Base-by-base conservation (phyloP, 2,113 vertebrate species). In the Acinonyx jubatus region DNA sequence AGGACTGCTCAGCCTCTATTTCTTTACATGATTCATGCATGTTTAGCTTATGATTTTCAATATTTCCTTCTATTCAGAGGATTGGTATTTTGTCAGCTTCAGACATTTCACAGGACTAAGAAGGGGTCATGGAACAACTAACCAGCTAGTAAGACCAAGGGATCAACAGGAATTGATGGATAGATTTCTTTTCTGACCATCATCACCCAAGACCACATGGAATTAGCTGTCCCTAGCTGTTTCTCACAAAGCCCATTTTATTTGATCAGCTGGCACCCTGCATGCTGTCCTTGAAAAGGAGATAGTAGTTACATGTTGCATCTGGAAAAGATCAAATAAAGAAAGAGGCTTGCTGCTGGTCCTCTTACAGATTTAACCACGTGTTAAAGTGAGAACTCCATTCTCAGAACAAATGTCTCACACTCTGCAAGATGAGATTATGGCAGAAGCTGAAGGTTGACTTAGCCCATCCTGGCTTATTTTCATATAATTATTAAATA, bases 301-400 rank as follows among this genome's bases (percentile, higher is more conserved):
- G 94, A 86, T 82, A 83, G 82, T 50, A 45, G 52, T 78, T 82
- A 41, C 61, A 50, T 21, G 38, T 45, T 92, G 31, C 96, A 97
- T 96, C 97, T 97, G 97, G 96, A 97, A 98, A 94, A 93, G 73
- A 98, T 94, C 78, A 96, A 76, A 88, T 41, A 68, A 88, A 94
- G 71, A 79, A 38, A 71, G 38, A 95, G 66, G 12, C 16, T 73
- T 93, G 63, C n/a, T 90, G 71, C 84, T 1, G 27, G 89, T 85
- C 78, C 33, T 94, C 55, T 89, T 95, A 85, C 85, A 89, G 94
- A 86, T 86, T 91, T 97, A 94, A 89, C 63, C 92, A 87, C 15
- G 27, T 86, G 83, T 97, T 93, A 89, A 96, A 96, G 66, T 95
- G 93, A 97, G 96, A 97, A 93, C 91, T 94, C 71, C 33, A 68